phyloP scores from a whole-genome alignment of 2,113 vertebrate genomes.

The Sitta europaea region DNA sequence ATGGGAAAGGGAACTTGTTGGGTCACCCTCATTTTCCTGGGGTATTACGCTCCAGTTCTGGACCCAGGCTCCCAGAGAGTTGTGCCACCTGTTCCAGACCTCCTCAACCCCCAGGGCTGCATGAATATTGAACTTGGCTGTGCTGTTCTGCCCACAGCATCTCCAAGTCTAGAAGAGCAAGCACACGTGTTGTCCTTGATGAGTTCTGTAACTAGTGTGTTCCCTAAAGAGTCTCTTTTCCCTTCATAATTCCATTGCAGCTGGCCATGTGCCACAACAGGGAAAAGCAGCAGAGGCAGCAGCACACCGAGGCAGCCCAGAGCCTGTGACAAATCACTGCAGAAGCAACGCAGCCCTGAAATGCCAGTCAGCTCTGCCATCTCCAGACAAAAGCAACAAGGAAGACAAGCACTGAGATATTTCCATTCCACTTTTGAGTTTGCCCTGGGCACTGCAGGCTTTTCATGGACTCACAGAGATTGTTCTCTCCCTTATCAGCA shows the following conservation, averaged over 20 bases:
- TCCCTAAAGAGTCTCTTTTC: background rate
- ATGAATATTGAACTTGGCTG: background rate
- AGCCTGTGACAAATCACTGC: conserved; percentile 7
- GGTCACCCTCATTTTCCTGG: background rate
- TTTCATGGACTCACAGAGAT: background rate
- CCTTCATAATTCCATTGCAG: background rate
- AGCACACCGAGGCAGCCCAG: background rate
- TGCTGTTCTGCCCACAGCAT: background rate
- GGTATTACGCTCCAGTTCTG: background rate
- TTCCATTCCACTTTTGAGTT: background rate
- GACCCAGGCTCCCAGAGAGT: background rate
- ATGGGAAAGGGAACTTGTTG: background rate
- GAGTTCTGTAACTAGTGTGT: background rate
- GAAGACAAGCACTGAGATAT: background rate
- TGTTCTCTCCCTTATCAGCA: conserved; percentile 3
- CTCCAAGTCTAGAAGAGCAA: background rate
- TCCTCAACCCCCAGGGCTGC: background rate
- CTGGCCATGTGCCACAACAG: background rate
- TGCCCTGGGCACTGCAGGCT: conserved; percentile 7
- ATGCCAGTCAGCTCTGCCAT: background rate
- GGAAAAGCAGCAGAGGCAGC: background rate
- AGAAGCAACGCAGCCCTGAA: background rate
- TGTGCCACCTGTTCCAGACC: background rate
- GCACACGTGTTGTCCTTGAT: background rate
- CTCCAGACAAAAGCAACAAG: conserved; percentile 19